phyloP scores from a whole-genome alignment of 2,888 invertebrate genomes.

The Agrotis clavis region DNA sequence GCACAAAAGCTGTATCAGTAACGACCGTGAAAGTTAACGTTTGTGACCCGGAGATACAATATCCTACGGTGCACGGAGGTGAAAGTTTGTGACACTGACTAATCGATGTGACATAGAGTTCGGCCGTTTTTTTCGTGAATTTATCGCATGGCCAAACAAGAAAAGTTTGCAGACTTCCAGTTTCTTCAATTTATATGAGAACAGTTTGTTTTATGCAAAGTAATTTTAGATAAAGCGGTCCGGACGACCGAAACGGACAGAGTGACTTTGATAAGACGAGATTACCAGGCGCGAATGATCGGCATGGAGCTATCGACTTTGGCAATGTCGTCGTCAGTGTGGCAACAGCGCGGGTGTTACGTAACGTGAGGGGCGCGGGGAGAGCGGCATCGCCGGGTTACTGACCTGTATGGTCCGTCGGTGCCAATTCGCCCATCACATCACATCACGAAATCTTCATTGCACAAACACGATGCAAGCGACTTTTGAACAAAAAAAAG shows the following conservation, averaged over 20 bases:
- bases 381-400: conserved; percentile 79
- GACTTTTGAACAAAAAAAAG: conserved; percentile 73
- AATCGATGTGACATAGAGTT: conserved; percentile 79
- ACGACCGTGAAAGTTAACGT: conserved; percentile 82
- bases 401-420: conserved; percentile 87
- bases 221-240: conserved; percentile 54
- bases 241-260: conserved; percentile 38
- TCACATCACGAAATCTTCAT: conserved; percentile 86
- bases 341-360: conserved; percentile 85
- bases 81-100: conserved; percentile 87
- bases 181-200: conserved; percentile 40
- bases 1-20: conserved; percentile 76
- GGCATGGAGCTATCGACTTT: conserved; percentile 80
- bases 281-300: conserved; percentile 79
- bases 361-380: conserved; percentile 78
- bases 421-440: conserved; percentile 90
- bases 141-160: conserved; percentile 64
- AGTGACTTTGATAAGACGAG: conserved; percentile 70
- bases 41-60: conserved; percentile 79
- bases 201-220: conserved; percentile 45
- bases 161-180: conserved; percentile 49
- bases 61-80: conserved; percentile 80
- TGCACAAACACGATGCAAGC: conserved; percentile 81
- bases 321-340: conserved; percentile 85
- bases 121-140: conserved; percentile 69